Base-by-base conservation (phyloP, 2,888 invertebrate genomes). In the Caenorhabditis becei region DNA sequence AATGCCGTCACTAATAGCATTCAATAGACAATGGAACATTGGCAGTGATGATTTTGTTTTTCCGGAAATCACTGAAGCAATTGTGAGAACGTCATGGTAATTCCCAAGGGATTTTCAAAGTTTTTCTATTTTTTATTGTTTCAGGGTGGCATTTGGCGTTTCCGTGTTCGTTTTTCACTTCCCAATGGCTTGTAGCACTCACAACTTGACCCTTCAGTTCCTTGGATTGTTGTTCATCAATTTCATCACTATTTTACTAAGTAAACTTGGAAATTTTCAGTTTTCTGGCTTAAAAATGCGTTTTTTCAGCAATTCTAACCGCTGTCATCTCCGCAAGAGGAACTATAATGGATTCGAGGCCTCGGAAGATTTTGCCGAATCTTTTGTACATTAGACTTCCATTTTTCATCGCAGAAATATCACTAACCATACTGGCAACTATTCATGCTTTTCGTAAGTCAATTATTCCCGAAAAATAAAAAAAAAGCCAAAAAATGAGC, bases 31-130 rank as follows among this genome's bases (percentile, higher is more conserved):
- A 92, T 96, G 96, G 96, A 94, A 95, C 89, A 95, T 96, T 89
- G 95, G 95, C 89, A 95, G 95, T 88, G 96, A 96, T 93, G 96
- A 96, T 92, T 94, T 96, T 91, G 96, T 96, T 54, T 95, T 95
- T 92, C 96, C 96, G 37, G 95, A 92, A 23, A 80, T 93, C 51
- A 90, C 91, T 41, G 93, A 93, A 86, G 91, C 92, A 18, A 81
- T 92, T 28, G 83, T 93, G 3, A 90, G 93, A 67, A 81, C 92
- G 44, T 86, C 90, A 41, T 93, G 93, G 93, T 93, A 89, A 41
- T 41, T 41, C 41, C 41, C 14, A 2, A 14, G 41, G 41, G 41
- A 90, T 90, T 69, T 51, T 93, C n/a, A 18, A 54, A 32, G 3
- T 26, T 20, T 26, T 28, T 26, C 8, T 28, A 35, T 59, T 24